These are phyloP conservation scores for Falco biarmicus DNA, from an alignment of 2,797 vertebrate species.

Conservation along the genomic window DNA sequence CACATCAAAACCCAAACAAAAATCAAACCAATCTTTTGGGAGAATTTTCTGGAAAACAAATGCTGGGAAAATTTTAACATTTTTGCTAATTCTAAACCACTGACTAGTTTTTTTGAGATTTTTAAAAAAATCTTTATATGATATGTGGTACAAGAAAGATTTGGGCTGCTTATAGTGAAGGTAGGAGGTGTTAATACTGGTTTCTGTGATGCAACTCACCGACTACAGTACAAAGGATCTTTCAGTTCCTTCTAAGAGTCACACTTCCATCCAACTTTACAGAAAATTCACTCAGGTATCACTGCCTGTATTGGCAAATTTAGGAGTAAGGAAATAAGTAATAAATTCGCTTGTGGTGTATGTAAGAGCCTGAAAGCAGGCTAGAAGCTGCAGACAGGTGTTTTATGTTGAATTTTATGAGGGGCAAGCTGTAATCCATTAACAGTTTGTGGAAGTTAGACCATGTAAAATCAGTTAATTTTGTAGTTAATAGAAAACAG, in stretches of 20 bases:
- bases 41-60: not conserved
- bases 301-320: not conserved
- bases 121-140: not conserved
- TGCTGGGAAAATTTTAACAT: not conserved
- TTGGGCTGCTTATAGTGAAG: not conserved
- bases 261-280: not conserved
- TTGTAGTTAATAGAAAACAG: not conserved
- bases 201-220: not conserved
- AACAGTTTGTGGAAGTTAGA: not conserved
- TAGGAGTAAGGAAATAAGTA: not conserved
- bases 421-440: not conserved
- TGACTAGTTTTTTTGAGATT: not conserved
- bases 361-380: not conserved
- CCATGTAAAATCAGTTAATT: not conserved
- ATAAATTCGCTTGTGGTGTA: not conserved
- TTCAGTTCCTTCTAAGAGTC: not conserved
- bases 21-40: not conserved
- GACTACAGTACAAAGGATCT: not conserved
- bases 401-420: not conserved
- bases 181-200: slow-evolving; percentile 28
- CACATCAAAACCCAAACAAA: not conserved
- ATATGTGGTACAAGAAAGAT: not conserved
- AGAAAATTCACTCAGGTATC: not conserved
- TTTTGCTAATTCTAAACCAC: not conserved
- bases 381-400: not conserved